Percentiles rank a stretch among this genome's conserved stretches.
Conservation (phyloP, 2,113 vertebrate species). For the Narcine bancroftii region DNA sequence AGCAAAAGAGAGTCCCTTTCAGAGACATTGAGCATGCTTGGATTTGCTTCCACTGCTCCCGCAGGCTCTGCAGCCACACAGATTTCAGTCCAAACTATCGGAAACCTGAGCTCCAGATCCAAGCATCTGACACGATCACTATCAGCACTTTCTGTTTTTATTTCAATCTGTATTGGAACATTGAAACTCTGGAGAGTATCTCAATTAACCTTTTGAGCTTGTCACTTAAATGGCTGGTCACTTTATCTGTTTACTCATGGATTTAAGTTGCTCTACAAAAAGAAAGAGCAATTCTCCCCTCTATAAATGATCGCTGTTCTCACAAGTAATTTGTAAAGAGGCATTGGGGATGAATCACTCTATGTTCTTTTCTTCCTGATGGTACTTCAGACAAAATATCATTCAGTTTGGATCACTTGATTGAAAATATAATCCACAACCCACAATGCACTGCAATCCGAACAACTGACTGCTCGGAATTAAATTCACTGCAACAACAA, state of each 20-base stretch:
- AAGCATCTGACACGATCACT: background rate
- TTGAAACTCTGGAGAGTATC: background rate
- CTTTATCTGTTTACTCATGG: background rate
- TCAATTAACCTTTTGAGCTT: background rate
- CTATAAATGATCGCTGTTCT: background rate
- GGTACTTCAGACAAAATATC: background rate
- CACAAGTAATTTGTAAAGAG: background rate
- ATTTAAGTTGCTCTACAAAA: background rate
- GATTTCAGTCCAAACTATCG: too few species aligned
- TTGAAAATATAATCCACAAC: background rate
- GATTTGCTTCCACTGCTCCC: too few species aligned
- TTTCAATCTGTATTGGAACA: background rate
- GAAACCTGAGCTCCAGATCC: too few species aligned
- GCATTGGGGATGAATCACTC: background rate
- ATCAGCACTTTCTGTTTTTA: background rate
- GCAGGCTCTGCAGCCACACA: too few species aligned
- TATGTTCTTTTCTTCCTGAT: background rate
- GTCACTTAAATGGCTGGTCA: background rate
- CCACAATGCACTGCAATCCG: background rate
- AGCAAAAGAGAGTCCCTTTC: too few species aligned
- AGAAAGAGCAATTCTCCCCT: background rate
- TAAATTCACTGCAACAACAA: background rate
- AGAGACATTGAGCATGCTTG: too few species aligned
- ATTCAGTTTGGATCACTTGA: slow-evolving; percentile 8
- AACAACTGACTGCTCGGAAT: background rate